A percentile compares a stretch with the other conserved stretches of the same genome.
Conservation (phyloP, 2,888 invertebrate species). For the Himalopsyche japonica region DNA sequence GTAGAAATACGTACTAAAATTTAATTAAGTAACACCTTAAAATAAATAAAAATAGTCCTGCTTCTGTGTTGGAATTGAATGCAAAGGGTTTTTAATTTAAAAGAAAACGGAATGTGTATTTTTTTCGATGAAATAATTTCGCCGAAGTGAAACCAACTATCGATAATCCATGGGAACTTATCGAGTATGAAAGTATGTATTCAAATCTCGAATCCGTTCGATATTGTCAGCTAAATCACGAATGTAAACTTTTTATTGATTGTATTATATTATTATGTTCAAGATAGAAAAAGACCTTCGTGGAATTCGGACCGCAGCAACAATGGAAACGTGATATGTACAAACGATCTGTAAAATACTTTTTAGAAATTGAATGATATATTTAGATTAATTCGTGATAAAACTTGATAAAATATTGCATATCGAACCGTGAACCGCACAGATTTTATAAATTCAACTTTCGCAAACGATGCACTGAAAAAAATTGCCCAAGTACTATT, state of each 20-base stretch:
- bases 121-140: too few relatives aligned
- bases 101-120: too few relatives aligned
- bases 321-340: not conserved
- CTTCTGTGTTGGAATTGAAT: too few relatives aligned
- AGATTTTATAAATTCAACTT: not conserved
- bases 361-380: not conserved
- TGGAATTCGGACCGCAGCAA: not conserved
- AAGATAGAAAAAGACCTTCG: not conserved
- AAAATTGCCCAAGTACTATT: not conserved
- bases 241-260: not conserved
- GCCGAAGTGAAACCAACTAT: not conserved
- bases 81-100: too few relatives aligned
- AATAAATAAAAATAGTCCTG: too few relatives aligned
- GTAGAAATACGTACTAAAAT: too few relatives aligned
- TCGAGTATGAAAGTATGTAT: not conserved
- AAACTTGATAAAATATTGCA: not conserved
- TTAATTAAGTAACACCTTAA: too few relatives aligned
- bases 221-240: not conserved
- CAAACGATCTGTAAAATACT: not conserved
- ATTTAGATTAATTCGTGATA: not conserved
- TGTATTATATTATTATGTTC: not conserved
- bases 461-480: not conserved
- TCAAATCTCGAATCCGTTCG: not conserved
- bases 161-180: not conserved
- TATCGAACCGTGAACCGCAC: not conserved